Conservation (phyloP, 2,113 vertebrate genomes). For the Epinephelus cyanopodus region DNA sequence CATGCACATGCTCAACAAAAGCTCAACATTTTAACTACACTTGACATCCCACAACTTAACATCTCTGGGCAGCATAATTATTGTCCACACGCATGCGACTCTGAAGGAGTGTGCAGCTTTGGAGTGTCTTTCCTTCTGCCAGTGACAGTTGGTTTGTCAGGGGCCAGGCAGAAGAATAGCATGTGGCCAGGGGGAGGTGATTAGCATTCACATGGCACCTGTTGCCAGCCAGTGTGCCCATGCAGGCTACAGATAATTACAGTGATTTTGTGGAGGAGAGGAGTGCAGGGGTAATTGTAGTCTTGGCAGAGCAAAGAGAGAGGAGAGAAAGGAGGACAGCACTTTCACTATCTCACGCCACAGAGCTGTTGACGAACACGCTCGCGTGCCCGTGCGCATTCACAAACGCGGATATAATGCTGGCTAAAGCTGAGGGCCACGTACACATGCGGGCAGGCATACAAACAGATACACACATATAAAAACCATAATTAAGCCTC, state of each 20-base stretch:
- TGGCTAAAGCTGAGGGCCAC: constrained; percentile 52
- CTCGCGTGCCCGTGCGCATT: background rate
- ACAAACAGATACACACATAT: constrained; percentile 41
- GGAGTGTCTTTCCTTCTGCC: constrained; percentile 74
- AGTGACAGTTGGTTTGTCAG: constrained; percentile 75
- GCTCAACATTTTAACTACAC: constrained; percentile 65
- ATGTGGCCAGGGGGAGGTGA: constrained; percentile 73
- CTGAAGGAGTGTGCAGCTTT: constrained; percentile 64
- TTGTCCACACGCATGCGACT: constrained; percentile 67
- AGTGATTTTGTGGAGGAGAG: constrained; percentile 83
- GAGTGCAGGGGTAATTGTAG: constrained; percentile 85
- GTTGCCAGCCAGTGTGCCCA: constrained; percentile 83
- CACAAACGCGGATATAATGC: constrained; percentile 17
- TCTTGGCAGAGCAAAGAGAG: constrained; percentile 75
- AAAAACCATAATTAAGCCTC: constrained; percentile 80
- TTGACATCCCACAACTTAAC: constrained; percentile 71
- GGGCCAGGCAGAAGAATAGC: constrained; percentile 73
- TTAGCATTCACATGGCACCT: constrained; percentile 86
- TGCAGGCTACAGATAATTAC: constrained; percentile 86
- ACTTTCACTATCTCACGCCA: constrained; percentile 69
- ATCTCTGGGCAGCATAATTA: constrained; percentile 75
- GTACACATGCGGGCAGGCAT: background rate
- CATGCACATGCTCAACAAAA: constrained; percentile 37
- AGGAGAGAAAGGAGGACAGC: constrained; percentile 68
- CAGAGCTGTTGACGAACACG: constrained; percentile 59